phyloP scores from a whole-genome alignment of 2,888 invertebrate genomes.

The Cosmopolites sordidus region DNA sequence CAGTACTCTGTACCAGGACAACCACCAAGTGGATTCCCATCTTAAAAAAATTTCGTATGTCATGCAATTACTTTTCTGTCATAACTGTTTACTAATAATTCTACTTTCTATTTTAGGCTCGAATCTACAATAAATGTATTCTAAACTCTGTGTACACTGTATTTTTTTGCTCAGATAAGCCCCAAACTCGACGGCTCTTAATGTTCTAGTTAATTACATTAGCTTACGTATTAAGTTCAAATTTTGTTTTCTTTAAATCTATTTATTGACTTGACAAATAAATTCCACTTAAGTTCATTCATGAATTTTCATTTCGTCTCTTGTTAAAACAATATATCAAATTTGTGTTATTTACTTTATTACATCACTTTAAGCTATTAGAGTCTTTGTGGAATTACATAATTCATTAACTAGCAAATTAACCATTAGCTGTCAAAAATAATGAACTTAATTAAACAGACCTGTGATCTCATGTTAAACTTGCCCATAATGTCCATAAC shows the following conservation, averaged over 20 bases:
- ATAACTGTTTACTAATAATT: too few species aligned
- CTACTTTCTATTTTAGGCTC: too few species aligned
- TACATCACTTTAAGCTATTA: too few species aligned
- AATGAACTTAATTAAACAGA: not conserved
- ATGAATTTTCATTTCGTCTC: not conserved
- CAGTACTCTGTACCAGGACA: conserved; percentile 74
- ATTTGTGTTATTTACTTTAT: not conserved
- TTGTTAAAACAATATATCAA: not conserved
- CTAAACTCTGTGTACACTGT: conserved; percentile 16
- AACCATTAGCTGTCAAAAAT: not conserved
- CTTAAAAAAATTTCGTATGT: conserved; percentile 38
- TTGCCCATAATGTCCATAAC: not conserved
- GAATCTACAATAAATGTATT: conserved; percentile 15
- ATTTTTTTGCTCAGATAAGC: conserved; percentile 24
- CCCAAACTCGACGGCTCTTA: conserved; percentile 8
- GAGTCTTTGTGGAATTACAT: not conserved
- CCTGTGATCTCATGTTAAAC: not conserved
- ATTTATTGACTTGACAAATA: conserved; percentile 2
- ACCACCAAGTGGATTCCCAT: conserved; percentile 49
- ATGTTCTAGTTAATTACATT: conserved; percentile 22
- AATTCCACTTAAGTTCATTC: not conserved
- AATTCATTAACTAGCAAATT: not conserved
- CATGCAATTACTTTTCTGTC: too few species aligned
- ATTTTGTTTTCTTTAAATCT: conserved; percentile 10
- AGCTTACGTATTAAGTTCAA: conserved; percentile 22